Conservation (phyloP, 2,797 vertebrate genomes). For the Mus caroli region DNA sequence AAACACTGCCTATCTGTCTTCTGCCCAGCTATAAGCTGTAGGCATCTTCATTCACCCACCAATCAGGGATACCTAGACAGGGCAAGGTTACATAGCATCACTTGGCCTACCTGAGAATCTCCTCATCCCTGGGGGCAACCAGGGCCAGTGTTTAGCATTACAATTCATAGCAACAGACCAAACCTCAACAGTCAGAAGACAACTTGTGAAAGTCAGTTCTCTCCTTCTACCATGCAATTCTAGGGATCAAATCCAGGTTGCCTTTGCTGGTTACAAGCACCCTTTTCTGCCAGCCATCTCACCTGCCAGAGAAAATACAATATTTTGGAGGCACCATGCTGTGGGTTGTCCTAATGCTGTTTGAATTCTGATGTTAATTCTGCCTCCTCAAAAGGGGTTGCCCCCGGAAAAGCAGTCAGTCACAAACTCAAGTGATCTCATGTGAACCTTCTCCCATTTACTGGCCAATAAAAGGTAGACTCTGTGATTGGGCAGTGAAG, state of each 20-base stretch:
- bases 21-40: background rate
- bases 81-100: background rate
- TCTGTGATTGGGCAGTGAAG: background rate
- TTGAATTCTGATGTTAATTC: background rate
- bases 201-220: background rate
- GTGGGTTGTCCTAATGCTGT: background rate
- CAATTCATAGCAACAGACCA: background rate
- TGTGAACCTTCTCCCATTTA: background rate
- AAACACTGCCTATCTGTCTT: background rate
- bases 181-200: background rate
- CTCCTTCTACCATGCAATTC: background rate
- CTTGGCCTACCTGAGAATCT: background rate
- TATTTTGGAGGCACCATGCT: background rate
- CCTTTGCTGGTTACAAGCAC: background rate
- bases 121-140: background rate
- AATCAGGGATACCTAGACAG: background rate
- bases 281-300: background rate
- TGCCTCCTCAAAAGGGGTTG: background rate
- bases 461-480: background rate
- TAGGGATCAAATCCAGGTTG: background rate
- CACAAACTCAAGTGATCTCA: background rate
- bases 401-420: background rate
- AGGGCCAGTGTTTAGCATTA: background rate
- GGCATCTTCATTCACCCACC: background rate
- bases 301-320: background rate